Conservation (phyloP, 30 jellyfish, hydroid and myxozoan genomes). For the Calvadosia cruxmelitensis region DNA sequence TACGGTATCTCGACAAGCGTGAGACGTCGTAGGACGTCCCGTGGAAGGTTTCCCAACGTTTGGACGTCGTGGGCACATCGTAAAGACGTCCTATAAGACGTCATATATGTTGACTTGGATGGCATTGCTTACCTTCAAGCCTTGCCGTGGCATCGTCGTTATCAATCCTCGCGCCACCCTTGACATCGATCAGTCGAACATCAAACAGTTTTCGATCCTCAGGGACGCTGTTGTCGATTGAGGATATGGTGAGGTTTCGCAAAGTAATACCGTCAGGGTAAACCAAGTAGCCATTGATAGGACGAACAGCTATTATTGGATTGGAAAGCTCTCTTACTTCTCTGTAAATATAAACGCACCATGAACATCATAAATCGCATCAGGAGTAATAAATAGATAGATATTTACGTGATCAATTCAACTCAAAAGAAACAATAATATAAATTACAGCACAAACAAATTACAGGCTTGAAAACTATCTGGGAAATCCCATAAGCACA, state of each 20-base stretch:
- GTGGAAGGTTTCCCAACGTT: too few species aligned
- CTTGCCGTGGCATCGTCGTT: background rate
- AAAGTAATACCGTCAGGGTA: conserved; percentile 16
- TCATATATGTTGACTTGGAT: too few species aligned
- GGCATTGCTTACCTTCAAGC: background rate
- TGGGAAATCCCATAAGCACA: too few species aligned
- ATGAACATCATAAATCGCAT: background rate
- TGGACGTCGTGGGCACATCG: too few species aligned
- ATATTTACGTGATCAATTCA: too few species aligned
- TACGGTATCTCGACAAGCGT: too few species aligned
- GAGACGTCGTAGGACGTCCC: too few species aligned
- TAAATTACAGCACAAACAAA: too few species aligned
- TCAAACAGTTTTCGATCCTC: conserved; percentile 29
- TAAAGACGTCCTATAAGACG: too few species aligned
- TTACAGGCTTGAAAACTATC: too few species aligned
- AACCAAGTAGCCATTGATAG: conserved; percentile 39
- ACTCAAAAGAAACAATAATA: too few species aligned
- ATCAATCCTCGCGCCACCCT: conserved; percentile 32
- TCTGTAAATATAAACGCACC: conserved; percentile 15
- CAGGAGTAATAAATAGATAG: too few species aligned
- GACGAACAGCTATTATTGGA: conserved; percentile 7
- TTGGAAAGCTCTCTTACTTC: conserved; percentile 12
- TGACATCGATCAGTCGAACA: conserved; percentile 28
- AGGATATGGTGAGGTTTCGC: conserved; percentile 11
- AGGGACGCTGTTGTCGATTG: conserved; percentile 46